Evolutionary conservation across 2,888 invertebrate genomes (phyloP).

Genomic region (Harmothoe impar): DNA sequence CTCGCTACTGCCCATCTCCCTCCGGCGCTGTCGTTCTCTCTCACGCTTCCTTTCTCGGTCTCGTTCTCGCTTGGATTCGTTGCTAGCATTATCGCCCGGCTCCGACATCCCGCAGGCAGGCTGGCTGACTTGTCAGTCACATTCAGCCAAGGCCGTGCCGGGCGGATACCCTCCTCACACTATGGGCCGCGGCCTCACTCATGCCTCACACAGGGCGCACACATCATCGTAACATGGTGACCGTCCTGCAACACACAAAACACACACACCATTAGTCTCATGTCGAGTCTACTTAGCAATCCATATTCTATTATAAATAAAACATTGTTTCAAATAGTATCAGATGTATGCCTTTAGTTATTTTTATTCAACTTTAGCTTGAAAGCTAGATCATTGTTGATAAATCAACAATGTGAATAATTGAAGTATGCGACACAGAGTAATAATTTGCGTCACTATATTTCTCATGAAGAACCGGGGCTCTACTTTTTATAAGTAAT

Average conservation of each 20-base stretch:
- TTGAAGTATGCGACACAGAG: no score
- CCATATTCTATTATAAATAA: no score
- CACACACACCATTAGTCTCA: no score
- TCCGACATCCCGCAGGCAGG: conserved; percentile 51
- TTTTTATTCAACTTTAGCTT: no score
- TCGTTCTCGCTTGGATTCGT: conserved; percentile 50
- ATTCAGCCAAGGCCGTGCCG: conserved; percentile 48
- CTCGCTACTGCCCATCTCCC: conserved; percentile 52
- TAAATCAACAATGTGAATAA: no score
- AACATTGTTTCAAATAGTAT: no score
- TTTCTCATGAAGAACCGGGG: no score
- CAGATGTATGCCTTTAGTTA: no score
- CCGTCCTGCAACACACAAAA: neutral
- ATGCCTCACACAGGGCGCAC: neutral
- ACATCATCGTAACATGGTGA: conserved; percentile 19
- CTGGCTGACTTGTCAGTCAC: conserved; percentile 25
- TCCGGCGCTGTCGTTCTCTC: conserved; percentile 47
- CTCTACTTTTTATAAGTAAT: no score
- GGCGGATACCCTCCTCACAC: conserved; percentile 17
- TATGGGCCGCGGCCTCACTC: conserved; percentile 9
- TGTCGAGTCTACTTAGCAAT: no score
- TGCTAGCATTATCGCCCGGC: conserved; percentile 56
- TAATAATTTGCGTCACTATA: no score
- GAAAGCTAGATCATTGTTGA: no score
- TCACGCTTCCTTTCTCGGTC: conserved; percentile 36